Conservation (phyloP, 2,888 invertebrate species). For the Nebria brevicollis region DNA sequence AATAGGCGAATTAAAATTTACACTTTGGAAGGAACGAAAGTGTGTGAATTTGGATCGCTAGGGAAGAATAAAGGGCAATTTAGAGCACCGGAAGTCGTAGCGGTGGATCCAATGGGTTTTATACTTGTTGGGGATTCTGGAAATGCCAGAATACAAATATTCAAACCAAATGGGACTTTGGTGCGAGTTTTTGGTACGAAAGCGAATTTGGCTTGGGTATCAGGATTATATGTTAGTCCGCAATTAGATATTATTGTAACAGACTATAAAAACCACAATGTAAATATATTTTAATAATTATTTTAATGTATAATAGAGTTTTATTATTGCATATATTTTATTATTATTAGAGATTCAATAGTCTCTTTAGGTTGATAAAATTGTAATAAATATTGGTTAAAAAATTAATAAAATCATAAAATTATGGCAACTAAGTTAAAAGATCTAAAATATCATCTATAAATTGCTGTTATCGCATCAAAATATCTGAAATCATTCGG, state of each 20-base stretch:
- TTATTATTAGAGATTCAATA: not conserved
- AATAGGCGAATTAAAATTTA: slow-evolving; percentile 76
- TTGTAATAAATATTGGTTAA: slow-evolving; percentile 35
- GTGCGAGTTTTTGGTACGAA: slow-evolving; percentile 73
- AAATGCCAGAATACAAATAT: slow-evolving; percentile 80
- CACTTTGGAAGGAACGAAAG: slow-evolving; percentile 66
- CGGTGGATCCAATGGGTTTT: slow-evolving; percentile 77
- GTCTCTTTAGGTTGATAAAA: slow-evolving; percentile 29
- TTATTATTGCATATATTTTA: slow-evolving; percentile 23
- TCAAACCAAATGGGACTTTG: slow-evolving; percentile 75
- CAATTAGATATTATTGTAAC: slow-evolving; percentile 71
- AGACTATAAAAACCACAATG: slow-evolving; percentile 68
- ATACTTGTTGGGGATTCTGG: slow-evolving; percentile 83
- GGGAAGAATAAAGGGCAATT: slow-evolving; percentile 77
- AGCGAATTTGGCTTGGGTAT: slow-evolving; percentile 74
- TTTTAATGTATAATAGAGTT: slow-evolving; percentile 25
- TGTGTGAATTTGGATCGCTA: slow-evolving; percentile 73
- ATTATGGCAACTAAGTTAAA: slow-evolving; percentile 41
- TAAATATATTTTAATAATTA: slow-evolving; percentile 60
- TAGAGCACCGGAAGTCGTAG: slow-evolving; percentile 77
- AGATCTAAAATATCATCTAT: slow-evolving; percentile 40
- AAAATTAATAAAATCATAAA: slow-evolving; percentile 22
- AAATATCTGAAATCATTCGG: slow-evolving; percentile 24
- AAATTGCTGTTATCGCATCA: slow-evolving; percentile 11
- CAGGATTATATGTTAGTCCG: slow-evolving; percentile 71